Evolutionary conservation across 2,888 invertebrate genomes (phyloP).

Genomic region (Mythimna vitellina): DNA sequence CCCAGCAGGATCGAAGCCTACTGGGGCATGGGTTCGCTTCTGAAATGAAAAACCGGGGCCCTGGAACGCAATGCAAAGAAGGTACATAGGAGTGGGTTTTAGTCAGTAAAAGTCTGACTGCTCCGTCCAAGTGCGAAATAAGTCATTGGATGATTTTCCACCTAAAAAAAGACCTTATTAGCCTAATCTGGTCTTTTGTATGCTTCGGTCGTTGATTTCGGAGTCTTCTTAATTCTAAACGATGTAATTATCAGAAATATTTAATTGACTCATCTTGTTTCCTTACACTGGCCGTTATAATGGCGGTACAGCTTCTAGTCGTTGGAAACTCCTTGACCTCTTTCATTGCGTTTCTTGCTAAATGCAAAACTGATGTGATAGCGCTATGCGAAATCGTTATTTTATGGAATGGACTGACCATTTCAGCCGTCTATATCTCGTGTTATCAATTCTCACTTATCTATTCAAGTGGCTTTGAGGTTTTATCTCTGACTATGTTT

Average conservation of each 20-base stretch:
- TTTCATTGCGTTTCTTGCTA: neutral
- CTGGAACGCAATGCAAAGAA: no score
- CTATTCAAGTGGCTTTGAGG: conserved; percentile 58
- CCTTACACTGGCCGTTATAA: neutral
- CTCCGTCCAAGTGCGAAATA: no score
- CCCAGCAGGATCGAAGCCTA: no score
- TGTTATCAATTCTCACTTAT: conserved; percentile 60
- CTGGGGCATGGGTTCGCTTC: no score
- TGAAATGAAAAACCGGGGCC: no score
- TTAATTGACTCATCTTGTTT: neutral
- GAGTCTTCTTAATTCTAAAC: neutral
- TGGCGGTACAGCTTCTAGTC: neutral
- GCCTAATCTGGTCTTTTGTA: neutral
- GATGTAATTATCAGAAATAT: neutral
- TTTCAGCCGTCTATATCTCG: conserved; percentile 33
- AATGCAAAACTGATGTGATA: conserved; percentile 23
- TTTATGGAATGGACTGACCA: conserved; percentile 17
- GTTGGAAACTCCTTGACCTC: neutral
- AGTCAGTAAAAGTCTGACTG: no score
- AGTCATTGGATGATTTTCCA: no score
- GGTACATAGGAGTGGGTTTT: no score
- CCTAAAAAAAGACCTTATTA: no score
- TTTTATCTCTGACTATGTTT: conserved; percentile 54
- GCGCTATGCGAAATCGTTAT: conserved; percentile 24
- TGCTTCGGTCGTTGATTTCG: neutral